These are phyloP conservation scores for Baronia brevicornis DNA, from an alignment of 2,888 invertebrate species.

Conservation along the genomic window DNA sequence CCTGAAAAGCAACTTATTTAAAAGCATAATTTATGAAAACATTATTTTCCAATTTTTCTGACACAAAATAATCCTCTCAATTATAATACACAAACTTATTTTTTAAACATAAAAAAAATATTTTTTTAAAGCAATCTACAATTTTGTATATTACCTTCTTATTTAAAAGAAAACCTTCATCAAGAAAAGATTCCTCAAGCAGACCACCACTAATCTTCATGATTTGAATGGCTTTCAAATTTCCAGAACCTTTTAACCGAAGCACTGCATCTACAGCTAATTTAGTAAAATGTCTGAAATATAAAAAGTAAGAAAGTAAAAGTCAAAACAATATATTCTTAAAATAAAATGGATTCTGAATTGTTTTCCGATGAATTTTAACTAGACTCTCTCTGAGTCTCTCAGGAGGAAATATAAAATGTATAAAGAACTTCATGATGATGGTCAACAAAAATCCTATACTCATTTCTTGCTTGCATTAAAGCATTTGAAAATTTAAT, in stretches of 20 bases:
- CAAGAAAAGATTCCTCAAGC: constrained; percentile 95
- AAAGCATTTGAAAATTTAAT: neutral
- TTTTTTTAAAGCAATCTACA: constrained; percentile 5
- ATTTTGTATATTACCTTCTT: constrained; percentile 80
- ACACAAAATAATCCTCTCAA: no score
- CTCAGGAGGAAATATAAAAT: no score
- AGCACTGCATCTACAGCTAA: constrained; percentile 97
- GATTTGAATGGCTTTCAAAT: constrained; percentile 96
- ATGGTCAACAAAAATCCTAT: no score
- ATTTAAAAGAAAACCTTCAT: constrained; percentile 95
- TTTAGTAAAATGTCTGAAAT: constrained; percentile 86
- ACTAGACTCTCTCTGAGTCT: no score
- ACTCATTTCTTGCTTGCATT: no score
- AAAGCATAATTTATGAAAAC: neutral
- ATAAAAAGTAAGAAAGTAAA: neutral
- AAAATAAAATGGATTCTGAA: no score
- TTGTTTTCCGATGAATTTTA: no score
- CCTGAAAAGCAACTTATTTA: constrained; percentile 52
- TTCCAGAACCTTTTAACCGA: constrained; percentile 95
- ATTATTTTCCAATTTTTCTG: neutral
- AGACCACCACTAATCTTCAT: constrained; percentile 97
- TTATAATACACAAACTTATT: no score
- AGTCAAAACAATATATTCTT: constrained; percentile 4
- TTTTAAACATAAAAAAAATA: constrained; percentile 1
- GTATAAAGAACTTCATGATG: no score